A percentile compares a stretch with the other conserved stretches of the same genome.
Conservation (phyloP, 1,140 invertebrate genomes). For the Tigriopus japonicus region DNA sequence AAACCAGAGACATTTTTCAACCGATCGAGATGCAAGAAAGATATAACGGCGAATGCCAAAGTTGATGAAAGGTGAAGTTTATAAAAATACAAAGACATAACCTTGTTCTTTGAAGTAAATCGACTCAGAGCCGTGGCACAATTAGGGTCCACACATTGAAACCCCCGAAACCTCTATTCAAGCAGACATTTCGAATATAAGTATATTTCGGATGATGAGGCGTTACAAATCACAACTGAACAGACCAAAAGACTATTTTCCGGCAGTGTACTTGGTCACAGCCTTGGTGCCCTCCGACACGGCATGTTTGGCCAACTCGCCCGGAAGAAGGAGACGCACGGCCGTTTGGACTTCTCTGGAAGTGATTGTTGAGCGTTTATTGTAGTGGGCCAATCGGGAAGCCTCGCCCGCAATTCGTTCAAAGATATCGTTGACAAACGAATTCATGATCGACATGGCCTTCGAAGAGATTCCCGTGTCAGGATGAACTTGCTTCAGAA, state of each 20-base stretch:
- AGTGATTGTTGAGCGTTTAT: constrained; percentile 40
- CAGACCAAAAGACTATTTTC: constrained; percentile 26
- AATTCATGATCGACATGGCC: constrained; percentile 34
- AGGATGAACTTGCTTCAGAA: constrained; percentile 48
- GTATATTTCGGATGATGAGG: too few species aligned
- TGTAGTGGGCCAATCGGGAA: constrained; percentile 45
- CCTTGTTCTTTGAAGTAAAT: too few species aligned
- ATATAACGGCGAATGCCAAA: too few species aligned
- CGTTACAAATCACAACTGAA: too few species aligned
- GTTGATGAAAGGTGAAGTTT: too few species aligned
- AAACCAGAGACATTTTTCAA: too few species aligned
- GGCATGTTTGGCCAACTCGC: constrained; percentile 40
- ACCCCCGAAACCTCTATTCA: too few species aligned
- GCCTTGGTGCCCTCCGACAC: constrained; percentile 38
- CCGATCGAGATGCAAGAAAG: too few species aligned
- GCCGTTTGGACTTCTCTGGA: constrained; percentile 40
- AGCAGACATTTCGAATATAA: too few species aligned
- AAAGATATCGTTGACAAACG: constrained; percentile 45
- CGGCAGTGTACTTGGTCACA: constrained; percentile 35
- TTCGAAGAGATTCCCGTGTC: constrained; percentile 41
- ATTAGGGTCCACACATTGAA: too few species aligned
- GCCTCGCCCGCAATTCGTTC: constrained; percentile 45
- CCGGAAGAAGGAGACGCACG: constrained; percentile 37
- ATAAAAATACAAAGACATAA: too few species aligned
- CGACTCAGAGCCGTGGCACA: too few species aligned